Evolutionary conservation across 2,888 invertebrate species (phyloP).

Genomic region (Chamaedrilus cognettii): DNA sequence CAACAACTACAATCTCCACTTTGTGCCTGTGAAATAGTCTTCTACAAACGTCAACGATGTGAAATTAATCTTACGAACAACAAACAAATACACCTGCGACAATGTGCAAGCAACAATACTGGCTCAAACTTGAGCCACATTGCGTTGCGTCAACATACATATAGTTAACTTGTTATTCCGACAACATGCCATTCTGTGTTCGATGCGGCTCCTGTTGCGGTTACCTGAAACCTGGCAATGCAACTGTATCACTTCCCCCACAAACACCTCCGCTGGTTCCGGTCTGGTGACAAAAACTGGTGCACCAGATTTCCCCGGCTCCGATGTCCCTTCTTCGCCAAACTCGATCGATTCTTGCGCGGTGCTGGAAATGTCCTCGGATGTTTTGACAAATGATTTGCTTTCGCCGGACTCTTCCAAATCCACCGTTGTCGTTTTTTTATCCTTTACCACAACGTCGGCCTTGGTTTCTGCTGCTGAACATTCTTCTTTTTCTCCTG

Average conservation of each 20-base stretch:
- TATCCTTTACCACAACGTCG: not conserved
- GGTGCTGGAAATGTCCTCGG: not conserved
- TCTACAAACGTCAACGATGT: too few relatives aligned
- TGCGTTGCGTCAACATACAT: too few relatives aligned
- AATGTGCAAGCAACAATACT: too few relatives aligned
- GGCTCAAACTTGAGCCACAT: too few relatives aligned
- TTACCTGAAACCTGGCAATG: conserved; percentile 16
- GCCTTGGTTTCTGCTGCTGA: not conserved
- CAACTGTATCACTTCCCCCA: conserved; percentile 1
- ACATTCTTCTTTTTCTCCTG: not conserved
- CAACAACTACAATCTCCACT: too few relatives aligned
- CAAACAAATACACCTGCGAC: too few relatives aligned
- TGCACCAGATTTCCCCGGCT: not conserved
- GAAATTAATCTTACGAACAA: too few relatives aligned
- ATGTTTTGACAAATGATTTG: not conserved
- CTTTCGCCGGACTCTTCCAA: not conserved
- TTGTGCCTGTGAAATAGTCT: too few relatives aligned
- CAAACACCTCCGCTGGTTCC: not conserved
- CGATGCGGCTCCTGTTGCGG: too few relatives aligned
- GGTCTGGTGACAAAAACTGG: conserved; percentile 8
- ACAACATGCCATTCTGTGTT: too few relatives aligned
- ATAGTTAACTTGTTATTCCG: too few relatives aligned
- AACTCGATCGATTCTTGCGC: not conserved
- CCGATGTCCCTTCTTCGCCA: not conserved
- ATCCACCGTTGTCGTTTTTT: not conserved